Evolutionary conservation across 2,113 vertebrate species (phyloP).

Genomic region (Hippocampus zosterae): DNA sequence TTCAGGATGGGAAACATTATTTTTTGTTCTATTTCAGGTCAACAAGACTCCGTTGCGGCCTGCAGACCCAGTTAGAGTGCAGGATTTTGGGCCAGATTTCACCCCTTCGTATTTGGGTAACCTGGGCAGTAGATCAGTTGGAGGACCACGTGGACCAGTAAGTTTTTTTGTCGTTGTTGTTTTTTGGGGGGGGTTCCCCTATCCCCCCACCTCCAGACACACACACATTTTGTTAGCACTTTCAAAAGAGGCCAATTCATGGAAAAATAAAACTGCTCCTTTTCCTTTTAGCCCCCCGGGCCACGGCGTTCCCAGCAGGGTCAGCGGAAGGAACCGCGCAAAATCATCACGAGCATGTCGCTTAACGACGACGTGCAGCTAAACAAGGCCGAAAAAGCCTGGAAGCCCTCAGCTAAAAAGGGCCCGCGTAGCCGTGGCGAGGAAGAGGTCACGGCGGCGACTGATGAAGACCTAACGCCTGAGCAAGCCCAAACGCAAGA

Average conservation of each 20-base stretch:
- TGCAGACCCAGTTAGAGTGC: conserved; percentile 79
- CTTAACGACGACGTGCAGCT: conserved; percentile 89
- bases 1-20: neutral
- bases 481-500: conserved; percentile 81
- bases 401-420: conserved; percentile 88
- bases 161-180: neutral
- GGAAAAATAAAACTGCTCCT: too few species aligned
- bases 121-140: conserved; percentile 80
- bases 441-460: conserved; percentile 20
- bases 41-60: conserved; percentile 87
- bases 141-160: conserved; percentile 81
- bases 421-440: neutral
- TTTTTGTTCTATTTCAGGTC: conserved; percentile 65
- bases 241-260: too few species aligned
- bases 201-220: too few species aligned
- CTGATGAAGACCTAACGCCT: conserved; percentile 56
- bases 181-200: too few species aligned
- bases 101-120: conserved; percentile 89
- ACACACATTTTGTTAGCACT: too few species aligned
- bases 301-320: conserved; percentile 87
- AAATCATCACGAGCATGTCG: conserved; percentile 92
- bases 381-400: conserved; percentile 94
- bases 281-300: conserved; percentile 74
- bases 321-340: conserved; percentile 85
- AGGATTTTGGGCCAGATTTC: conserved; percentile 90